Conservation (phyloP, 2,797 vertebrate genomes). For the Delichon dasypus region DNA sequence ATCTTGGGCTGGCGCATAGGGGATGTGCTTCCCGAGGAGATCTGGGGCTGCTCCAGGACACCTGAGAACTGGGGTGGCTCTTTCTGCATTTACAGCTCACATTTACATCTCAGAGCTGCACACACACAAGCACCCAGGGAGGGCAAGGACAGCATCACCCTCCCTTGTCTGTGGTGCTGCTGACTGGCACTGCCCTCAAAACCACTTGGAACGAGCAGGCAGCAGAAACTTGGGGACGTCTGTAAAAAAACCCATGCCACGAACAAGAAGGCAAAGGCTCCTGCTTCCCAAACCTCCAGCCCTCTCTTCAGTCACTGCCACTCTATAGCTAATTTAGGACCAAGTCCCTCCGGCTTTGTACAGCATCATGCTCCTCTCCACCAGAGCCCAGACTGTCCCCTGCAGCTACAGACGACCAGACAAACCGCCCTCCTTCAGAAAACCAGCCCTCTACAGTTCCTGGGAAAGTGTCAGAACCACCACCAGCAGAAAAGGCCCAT, state of each 20-base stretch:
- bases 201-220: fast-evolving
- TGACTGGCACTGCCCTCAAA: background rate
- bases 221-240: background rate
- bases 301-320: background rate
- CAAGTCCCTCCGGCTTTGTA: fast-evolving
- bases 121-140: fast-evolving
- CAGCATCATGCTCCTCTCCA: background rate
- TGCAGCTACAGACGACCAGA: background rate
- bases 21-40: fast-evolving
- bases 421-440: background rate
- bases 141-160: background rate
- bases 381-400: fast-evolving
- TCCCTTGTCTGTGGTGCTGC: fast-evolving
- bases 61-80: fast-evolving
- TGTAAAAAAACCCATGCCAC: background rate
- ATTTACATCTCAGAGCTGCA: background rate
- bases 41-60: fast-evolving
- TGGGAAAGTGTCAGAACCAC: background rate
- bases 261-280: background rate
- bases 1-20: fast-evolving
- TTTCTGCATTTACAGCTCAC: fast-evolving
- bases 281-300: background rate
- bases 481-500: fast-evolving
- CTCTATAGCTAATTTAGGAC: background rate
- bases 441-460: background rate